These are phyloP conservation scores for Ectemnius cavifrons DNA, from an alignment of 2,888 invertebrate genomes.

Conservation along the genomic window DNA sequence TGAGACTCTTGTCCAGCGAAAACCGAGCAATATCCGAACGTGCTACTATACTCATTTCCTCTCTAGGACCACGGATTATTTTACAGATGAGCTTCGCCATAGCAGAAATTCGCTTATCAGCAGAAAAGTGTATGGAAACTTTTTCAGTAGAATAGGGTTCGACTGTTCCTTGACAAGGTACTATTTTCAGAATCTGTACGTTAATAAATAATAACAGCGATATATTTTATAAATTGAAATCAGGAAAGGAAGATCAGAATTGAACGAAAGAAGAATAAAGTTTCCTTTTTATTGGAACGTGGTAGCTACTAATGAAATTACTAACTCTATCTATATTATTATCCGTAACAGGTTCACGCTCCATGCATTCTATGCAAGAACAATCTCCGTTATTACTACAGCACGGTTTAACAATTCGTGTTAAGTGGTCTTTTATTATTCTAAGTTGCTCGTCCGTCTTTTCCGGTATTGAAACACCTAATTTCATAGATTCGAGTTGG, in stretches of 20 bases:
- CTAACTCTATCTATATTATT: constrained; percentile 52
- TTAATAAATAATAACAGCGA: background rate
- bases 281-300: too few relatives aligned
- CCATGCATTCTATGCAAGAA: constrained; percentile 37
- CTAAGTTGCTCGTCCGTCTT: too few relatives aligned
- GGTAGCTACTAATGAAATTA: background rate
- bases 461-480: background rate
- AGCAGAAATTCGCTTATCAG: constrained; percentile 67
- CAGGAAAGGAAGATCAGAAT: background rate
- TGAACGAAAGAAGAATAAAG: too few relatives aligned
- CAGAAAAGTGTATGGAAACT: constrained; percentile 58
- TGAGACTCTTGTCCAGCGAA: constrained; percentile 75
- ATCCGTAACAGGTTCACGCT: constrained; percentile 11
- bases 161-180: constrained; percentile 54
- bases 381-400: constrained; percentile 40
- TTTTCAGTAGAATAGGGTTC: constrained; percentile 53
- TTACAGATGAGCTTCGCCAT: constrained; percentile 79
- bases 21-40: constrained; percentile 80
- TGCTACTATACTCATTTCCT: constrained; percentile 79
- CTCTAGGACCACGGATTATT: constrained; percentile 81
- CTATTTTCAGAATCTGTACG: constrained; percentile 53
- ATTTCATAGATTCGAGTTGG: background rate
- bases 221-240: background rate
- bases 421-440: too few relatives aligned
- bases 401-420: too few relatives aligned